Evolutionary conservation across 2,113 vertebrate genomes (phyloP).

Genomic region (Rhynchomys soricoides): DNA sequence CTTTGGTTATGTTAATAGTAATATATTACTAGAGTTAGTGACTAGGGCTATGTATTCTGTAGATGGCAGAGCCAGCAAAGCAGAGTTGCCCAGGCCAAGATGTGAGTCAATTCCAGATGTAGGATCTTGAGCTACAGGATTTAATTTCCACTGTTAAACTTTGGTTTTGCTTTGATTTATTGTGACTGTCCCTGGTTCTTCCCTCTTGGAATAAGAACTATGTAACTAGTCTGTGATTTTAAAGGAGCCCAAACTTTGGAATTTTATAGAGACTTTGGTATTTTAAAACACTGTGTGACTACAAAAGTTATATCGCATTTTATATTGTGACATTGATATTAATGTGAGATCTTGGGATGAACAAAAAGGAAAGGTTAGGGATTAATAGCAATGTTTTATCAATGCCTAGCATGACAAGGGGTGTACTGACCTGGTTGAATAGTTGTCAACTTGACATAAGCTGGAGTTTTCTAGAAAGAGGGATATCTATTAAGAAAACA

Average conservation of each 20-base stretch:
- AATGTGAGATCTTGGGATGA: neutral
- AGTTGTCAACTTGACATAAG: neutral
- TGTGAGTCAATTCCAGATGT: neutral
- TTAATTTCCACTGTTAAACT: neutral
- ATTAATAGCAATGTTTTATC: neutral
- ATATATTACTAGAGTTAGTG: neutral
- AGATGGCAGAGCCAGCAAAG: neutral
- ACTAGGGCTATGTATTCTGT: neutral
- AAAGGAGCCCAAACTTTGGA: neutral
- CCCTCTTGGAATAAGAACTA: neutral
- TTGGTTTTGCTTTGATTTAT: neutral
- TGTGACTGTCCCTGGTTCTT: neutral
- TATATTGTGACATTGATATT: neutral
- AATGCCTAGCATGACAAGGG: neutral
- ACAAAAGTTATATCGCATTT: neutral
- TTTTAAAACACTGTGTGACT: neutral
- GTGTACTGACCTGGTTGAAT: neutral
- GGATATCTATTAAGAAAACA: neutral
- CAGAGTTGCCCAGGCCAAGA: neutral
- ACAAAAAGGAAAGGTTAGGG: neutral
- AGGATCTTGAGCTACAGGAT: neutral
- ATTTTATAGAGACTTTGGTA: neutral
- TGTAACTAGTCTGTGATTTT: neutral
- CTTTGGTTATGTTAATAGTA: neutral
- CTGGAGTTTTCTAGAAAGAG: neutral